Evolutionary conservation across 2,113 vertebrate species (phyloP), one percentile per base, ranked within the genome.

Genomic region (Speoplatyrhinus poulsoni): DNA sequence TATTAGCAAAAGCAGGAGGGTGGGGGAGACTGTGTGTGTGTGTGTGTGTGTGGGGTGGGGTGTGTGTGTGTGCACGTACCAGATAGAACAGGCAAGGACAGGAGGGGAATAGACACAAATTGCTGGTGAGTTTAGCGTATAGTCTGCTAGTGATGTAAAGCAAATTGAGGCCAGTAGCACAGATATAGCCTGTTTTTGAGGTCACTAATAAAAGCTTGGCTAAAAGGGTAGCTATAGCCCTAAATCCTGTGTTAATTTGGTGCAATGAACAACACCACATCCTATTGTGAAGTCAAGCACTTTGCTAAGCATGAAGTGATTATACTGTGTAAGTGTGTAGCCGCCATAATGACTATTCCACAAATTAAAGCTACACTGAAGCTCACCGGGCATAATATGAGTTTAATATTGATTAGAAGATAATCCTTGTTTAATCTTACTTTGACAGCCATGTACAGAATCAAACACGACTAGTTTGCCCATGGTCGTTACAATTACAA

Each of bases 151-250:
- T 32, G 33, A 49, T 49, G 64, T 56, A 50, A 81, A 77, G 75
- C 78, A 84, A 89, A 90, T 88, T 79, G 81, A 88, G 81, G 83
- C 77, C 83, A 88, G 79, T 79, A 85, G 82, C 67, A 46, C 80
- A 84, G 77, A 74, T 76, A 81, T 85, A 78, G 77, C 72, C 49
- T 75, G 79, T 67, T 87, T 88, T 88, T 82, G 78, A 91, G 86
- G 86, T 87, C 85, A 85, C 60, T 75, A 68, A 59, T 62, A 87
- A 86, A 68, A 65, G 32, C 82, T 73, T 58, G 19, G 70, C 81
- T 81, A 78, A 88, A 81, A 85, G 70, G 62, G 71, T 56, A 54
- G 76, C 76, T 55, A 76, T 12, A 60, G 80, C 77, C 68, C 83
- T 81, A 81, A 86, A 84, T 77, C 79, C 81, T 78, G 59, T 82